Base-by-base conservation (phyloP, 2,113 vertebrate genomes). In the Bostrychus sinensis region DNA sequence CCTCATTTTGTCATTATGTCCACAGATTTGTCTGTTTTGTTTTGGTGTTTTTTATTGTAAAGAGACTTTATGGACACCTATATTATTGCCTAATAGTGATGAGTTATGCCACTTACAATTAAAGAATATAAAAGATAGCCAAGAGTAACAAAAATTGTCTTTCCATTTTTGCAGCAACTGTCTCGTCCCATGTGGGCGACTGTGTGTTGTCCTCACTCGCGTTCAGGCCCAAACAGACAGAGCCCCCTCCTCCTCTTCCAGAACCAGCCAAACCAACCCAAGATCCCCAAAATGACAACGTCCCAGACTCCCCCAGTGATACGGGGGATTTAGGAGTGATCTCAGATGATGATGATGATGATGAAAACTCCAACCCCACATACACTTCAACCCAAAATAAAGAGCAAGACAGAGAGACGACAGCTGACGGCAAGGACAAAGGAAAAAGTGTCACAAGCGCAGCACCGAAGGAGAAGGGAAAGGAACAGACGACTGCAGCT, bases 181-280 rank as follows among this genome's bases (percentile, higher is more conserved):
- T 91, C 69, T 89, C 89, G 0, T 80, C 88, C 12, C 86, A 82
- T 0, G 89, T 89, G 7, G 89, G 89, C 5, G 85, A 89, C 78
- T 89, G 88, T 25, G 88, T 91, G 5, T 72, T 91, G 7, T 72
- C 88, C 11, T 88, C 88, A 3, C 86, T 91, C 0, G 83, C 88
- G 25, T 89, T 86, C 45, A 67, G 78, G 32, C 69, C 77, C 46
- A 77, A 81, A 59, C 46, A 82, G 16, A 72, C 56, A 41, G 80
- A 88, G 16, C 59, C 69, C 0, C 75, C 68, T 26, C 64, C 60
- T 25, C 59, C 69, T 0, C 75, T 63, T 3, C 63, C 65, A 8
- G 57, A 75, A 56, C 43, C 79, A 13, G 51, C 68, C 16, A 80
- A 77, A 28, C 72, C 1, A 7, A 28, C 36, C 38, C 62, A 77